Base-by-base conservation (phyloP, 1,140 invertebrate species). In the Formica selysi region DNA sequence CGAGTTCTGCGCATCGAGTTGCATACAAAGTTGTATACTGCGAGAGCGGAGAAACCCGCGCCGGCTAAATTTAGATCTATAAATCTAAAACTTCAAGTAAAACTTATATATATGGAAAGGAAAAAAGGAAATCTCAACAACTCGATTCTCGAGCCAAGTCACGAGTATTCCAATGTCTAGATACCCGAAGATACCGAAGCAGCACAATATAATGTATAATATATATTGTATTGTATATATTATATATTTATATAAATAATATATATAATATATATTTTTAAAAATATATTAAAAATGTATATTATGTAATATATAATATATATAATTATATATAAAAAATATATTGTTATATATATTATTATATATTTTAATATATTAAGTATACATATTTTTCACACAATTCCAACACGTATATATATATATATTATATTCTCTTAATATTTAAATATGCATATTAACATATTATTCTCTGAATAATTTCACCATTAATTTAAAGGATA, bases 1-100 rank as follows among this genome's bases (percentile, higher is more conserved):
- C 48, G 54, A 59, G 68, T 64, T 83, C 79, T 32, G 67, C 87
- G 76, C 11, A 29, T 84, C 61, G 73, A 73, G 81, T 76, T 85
- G 76, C 13, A 26, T 54, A 19, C 48, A 19, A 51, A n/a, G 26
- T 44, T 19, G 29, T 7, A 22, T 71, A 29, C 29, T 32, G 54
- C 26, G 16, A 41, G 8, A 6, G 64, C 65, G 79, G 71, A 38
- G 61, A 19, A 61, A 7, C 5, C 7, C 26, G 48, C 26, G 10
- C 38, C 38, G 68, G 71, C 79, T 83, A 74, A 73, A 81, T 74
- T 83, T 74, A 74, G 26, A 83, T 74, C 57, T 61, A 48, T 32
- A 80, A 61, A 80, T 70, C 62, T 51, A 79, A 79, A n/a, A 64
- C 6, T 26, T 26, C 44, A 38, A 22, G 32, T 54, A 32, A 80